Conservation (phyloP, 2,888 invertebrate species). For the Apodemia duryi region DNA sequence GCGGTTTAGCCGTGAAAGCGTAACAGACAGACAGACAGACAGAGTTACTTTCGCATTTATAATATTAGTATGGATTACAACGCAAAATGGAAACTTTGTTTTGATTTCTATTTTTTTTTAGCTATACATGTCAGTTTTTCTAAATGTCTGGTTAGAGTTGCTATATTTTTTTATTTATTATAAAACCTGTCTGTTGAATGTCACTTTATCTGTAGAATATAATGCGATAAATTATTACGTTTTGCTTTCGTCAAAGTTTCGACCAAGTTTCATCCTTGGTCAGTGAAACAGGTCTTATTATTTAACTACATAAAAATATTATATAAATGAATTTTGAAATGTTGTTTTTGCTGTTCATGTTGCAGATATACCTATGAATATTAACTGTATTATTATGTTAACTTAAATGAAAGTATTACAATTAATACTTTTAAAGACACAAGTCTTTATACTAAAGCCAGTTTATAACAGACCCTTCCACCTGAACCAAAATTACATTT, state of each 20-base stretch:
- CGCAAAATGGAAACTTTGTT: neutral
- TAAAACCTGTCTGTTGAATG: neutral
- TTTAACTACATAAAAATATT: neutral
- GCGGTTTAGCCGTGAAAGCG: too few species aligned
- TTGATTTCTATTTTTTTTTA: constrained; percentile 42
- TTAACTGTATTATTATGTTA: neutral
- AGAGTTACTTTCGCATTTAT: too few species aligned
- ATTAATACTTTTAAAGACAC: neutral
- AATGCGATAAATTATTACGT: neutral
- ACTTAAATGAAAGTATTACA: neutral
- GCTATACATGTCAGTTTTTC: constrained; percentile 34
- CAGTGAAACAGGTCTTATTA: constrained; percentile 1
- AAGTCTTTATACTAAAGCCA: neutral
- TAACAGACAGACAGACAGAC: too few species aligned
- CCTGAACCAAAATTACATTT: neutral
- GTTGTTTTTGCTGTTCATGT: neutral
- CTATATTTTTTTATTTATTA: too few species aligned
- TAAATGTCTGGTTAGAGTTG: neutral
- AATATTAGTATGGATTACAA: neutral
- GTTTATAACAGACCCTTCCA: neutral
- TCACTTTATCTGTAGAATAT: neutral
- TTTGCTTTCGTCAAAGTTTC: neutral
- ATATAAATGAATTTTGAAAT: neutral
- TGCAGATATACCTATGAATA: neutral
- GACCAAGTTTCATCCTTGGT: too few species aligned